Base-by-base conservation (phyloP, 2,797 vertebrate genomes). In the Channa striata region DNA sequence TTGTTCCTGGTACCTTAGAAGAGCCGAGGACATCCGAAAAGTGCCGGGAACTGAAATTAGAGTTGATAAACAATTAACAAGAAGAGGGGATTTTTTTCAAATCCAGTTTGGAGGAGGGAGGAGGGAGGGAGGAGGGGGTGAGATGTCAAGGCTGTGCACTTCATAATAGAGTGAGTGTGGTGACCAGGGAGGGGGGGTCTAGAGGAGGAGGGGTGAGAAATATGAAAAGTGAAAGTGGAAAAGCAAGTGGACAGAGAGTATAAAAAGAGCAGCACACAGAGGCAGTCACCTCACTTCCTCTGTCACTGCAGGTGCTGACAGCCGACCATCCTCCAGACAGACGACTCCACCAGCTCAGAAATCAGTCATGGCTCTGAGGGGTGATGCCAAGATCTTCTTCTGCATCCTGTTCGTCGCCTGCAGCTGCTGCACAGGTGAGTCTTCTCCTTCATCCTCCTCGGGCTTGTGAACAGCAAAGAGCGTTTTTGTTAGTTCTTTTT, bases 351-450 rank as follows among this genome's bases (percentile, higher is more conserved):
- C 61, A 65, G 56, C 66, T 58, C 56, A 81, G 57, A 4, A 0
- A 62, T 13, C 59, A 73, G 72, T 60, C 81, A 90, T 91, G 90
- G 68, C 78, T 83, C 30, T 3, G 0, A 7, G 48, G 12, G 49
- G 20, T 21, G 51, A 74, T 2, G 0, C 59, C 49, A 86, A 62
- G 19, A 54, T 89, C 66, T 11, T 88, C 63, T 30, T 81, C 78
- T 70, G 75, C 72, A 17, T 82, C 80, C 20, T 89, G 50, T 43
- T 81, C 46, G 30, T 89, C 67, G 17, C 23, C 65, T n/a, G n/a
- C n/a, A 77, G 51, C 77, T 84, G 37, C 77, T 75, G 63, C 58
- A 60, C 72, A 19, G 62, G 90, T 91, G 62, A 90, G 83, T 57
- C 3, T n/a, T 14, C 9, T 1, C 7, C 21, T 30, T 6, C 25